Base-by-base conservation (phyloP, 1,140 invertebrate species). In the Drosophila insularis region DNA sequence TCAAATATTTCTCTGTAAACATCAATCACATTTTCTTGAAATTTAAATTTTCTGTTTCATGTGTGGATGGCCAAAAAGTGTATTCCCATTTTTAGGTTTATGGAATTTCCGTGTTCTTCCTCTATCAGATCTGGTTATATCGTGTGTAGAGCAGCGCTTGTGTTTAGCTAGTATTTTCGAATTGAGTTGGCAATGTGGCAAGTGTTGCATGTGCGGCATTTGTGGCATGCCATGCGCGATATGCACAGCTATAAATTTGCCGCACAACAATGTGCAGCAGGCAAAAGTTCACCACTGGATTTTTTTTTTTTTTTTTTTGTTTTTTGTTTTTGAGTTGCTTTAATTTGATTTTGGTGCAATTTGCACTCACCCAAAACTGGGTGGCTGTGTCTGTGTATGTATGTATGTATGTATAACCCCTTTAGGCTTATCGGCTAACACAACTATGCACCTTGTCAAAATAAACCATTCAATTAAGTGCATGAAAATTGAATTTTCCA, bases 391-490 rank as follows among this genome's bases (percentile, higher is more conserved):
- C 66, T 67, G 61, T 65, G 23, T 17, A 19, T 59, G 19, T 62
- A 46, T 46, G 53, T 74, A 46, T 62, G 61, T 75, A 63, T 59
- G 63, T 64, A 56, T 53, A 68, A 75, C 63, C 81, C 81, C 63
- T 72, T 70, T 54, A 79, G 79, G 68, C 75, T 71, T 79, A 87
- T 82, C 71, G 75, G 79, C 68, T 69, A 86, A 87, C 81, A 76
- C 61, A 63, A 71, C 43, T 50, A 53, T 54, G 54, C 71, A 86
- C 74, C 81, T 86, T 86, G 81, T 86, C 82, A 86, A 86, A 86
- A 86, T 86, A 86, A 86, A 87, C 81, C 81, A 86, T 86, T 86
- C 79, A 86, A 86, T 86, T 86, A 86, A 56, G 81, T 86, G 78
- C 70, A 75, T 61, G 56, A 68, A 87, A 86, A 86, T 86, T 86